Conservation (phyloP, 2,888 invertebrate species). For the Petrolisthes manimaculis region DNA sequence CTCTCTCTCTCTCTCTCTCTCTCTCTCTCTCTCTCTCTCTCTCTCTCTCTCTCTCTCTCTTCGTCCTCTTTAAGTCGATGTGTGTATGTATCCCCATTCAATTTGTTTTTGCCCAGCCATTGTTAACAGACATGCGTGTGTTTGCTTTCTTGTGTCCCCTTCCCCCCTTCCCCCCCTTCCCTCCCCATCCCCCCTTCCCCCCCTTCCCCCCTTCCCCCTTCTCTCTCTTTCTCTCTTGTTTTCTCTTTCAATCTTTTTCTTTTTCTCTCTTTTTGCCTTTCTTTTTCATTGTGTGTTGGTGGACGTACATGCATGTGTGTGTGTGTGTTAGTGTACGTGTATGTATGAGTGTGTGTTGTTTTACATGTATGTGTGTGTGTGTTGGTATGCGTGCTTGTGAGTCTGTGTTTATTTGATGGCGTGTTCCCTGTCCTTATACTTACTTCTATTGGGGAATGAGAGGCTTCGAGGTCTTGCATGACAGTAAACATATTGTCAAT, state of each 20-base stretch:
- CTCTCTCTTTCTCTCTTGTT: constrained; percentile 1
- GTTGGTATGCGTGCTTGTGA: neutral
- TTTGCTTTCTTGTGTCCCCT: neutral
- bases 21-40: neutral
- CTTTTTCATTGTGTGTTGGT: neutral
- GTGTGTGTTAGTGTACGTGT: too few species aligned
- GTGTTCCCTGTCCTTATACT: too few species aligned
- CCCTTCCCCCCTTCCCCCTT: neutral
- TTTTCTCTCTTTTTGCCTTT: neutral
- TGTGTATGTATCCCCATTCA: too few species aligned
- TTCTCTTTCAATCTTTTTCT: constrained; percentile 8
- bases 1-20: constrained; percentile 9
- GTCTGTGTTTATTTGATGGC: too few species aligned
- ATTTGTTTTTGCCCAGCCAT: neutral
- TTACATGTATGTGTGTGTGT: too few species aligned
- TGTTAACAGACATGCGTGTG: neutral
- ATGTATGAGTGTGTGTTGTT: too few species aligned
- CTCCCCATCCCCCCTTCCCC: neutral
- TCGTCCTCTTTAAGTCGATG: too few species aligned
- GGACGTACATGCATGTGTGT: too few species aligned
- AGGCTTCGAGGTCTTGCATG: too few species aligned
- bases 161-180: neutral
- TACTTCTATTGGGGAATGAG: too few species aligned
- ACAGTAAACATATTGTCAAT: too few species aligned
- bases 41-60: constrained; percentile 24